Evolutionary conservation across 1,140 invertebrate species (phyloP).

Genomic region (Zaprionus tsacasi): DNA sequence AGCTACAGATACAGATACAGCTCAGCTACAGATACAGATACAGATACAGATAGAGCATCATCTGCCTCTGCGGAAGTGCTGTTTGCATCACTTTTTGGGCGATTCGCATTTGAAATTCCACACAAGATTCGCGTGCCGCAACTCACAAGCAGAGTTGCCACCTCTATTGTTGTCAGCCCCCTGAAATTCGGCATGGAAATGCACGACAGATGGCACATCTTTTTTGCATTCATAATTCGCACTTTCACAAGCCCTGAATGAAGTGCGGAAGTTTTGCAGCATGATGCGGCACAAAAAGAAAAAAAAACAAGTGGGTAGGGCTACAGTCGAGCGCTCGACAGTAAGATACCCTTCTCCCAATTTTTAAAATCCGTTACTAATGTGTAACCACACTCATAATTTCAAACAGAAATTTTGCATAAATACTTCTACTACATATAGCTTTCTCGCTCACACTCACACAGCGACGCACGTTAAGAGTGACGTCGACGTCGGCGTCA

Average conservation of each 20-base stretch:
- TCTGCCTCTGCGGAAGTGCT: slow-evolving; percentile 47
- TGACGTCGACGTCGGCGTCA: no score
- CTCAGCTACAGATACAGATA: not conserved
- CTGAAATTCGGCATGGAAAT: slow-evolving; percentile 47
- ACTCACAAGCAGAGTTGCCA: not conserved
- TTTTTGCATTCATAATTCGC: slow-evolving; percentile 71
- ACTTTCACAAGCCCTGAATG: slow-evolving; percentile 44
- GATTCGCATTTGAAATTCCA: slow-evolving; percentile 53
- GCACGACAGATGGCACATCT: slow-evolving; percentile 53
- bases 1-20: not conserved
- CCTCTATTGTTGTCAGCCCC: slow-evolving; percentile 33
- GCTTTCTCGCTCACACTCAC: no score
- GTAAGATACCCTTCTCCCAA: no score
- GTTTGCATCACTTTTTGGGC: slow-evolving; percentile 27
- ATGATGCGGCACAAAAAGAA: not conserved
- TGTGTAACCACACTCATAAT: no score
- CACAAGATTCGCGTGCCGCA: slow-evolving; percentile 52
- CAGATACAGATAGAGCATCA: not conserved
- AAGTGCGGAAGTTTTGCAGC: slow-evolving; percentile 37
- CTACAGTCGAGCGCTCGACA: no score
- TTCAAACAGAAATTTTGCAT: no score
- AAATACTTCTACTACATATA: no score
- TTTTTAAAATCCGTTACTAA: no score
- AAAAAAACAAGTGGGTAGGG: no score
- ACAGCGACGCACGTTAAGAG: no score